Evolutionary conservation across 2,113 vertebrate genomes (phyloP).

Genomic region (Saiga tatarica): DNA sequence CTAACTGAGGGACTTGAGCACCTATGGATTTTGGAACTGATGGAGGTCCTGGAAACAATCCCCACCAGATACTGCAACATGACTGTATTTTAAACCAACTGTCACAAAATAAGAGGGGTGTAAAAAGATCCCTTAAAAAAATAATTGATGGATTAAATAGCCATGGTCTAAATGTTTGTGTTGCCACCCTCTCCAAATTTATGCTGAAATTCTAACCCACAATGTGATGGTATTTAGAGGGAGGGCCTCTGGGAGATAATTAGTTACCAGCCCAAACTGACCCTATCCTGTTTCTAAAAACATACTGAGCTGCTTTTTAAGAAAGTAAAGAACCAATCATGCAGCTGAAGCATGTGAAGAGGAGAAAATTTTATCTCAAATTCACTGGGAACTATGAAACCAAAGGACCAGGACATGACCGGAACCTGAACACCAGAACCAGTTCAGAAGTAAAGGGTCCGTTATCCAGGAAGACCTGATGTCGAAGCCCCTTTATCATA

Average conservation of each 20-base stretch:
- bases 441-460: background rate
- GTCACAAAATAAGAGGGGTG: background rate
- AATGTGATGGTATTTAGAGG: background rate
- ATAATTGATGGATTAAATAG: background rate
- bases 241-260: background rate
- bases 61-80: background rate
- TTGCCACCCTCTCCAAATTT: background rate
- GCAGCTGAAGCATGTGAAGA: background rate
- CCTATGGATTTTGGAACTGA: background rate
- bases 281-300: background rate
- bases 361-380: background rate
- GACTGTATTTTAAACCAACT: background rate
- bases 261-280: background rate
- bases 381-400: background rate
- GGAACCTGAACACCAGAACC: background rate
- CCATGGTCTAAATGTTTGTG: background rate
- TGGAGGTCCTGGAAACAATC: background rate
- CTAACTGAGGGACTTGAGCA: background rate
- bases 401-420: background rate
- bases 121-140: background rate
- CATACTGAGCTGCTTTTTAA: background rate
- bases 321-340: background rate
- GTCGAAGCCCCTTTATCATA: background rate
- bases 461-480: background rate
- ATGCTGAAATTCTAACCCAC: background rate